These are phyloP conservation scores for Pseudoips prasinana DNA, from an alignment of 2,888 invertebrate genomes.

Conservation along the genomic window DNA sequence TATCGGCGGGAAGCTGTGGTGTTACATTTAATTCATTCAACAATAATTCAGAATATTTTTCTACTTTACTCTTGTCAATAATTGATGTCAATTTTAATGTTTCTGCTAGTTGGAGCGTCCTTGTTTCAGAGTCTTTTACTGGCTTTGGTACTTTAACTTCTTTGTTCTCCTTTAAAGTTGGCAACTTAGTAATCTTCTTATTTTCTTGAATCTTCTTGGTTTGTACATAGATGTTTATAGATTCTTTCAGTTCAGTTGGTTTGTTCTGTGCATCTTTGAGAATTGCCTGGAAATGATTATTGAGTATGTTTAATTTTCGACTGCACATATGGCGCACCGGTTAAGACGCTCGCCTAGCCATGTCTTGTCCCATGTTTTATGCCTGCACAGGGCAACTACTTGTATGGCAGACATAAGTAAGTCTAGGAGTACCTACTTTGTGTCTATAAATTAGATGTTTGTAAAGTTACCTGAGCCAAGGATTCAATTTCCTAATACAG, in stretches of 20 bases:
- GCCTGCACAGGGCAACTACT: too few species aligned
- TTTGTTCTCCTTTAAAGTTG: constrained; percentile 49
- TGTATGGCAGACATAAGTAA: too few species aligned
- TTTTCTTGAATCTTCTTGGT: constrained; percentile 46
- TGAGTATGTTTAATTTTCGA: too few species aligned
- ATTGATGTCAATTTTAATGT: constrained; percentile 18
- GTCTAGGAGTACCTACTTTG: too few species aligned
- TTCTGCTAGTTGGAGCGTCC: constrained; percentile 57
- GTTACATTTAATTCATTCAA: constrained; percentile 18
- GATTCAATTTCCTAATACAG: too few species aligned
- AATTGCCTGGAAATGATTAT: constrained; percentile 52
- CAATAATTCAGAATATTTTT: constrained; percentile 19
- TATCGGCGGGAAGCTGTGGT: constrained; percentile 55
- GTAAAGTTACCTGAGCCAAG: too few species aligned
- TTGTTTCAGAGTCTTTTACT: constrained; percentile 59
- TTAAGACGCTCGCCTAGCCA: too few species aligned
- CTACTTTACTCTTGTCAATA: constrained; percentile 28
- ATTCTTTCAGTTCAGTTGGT: constrained; percentile 50
- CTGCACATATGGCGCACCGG: neutral
- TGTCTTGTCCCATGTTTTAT: too few species aligned
- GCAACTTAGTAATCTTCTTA: constrained; percentile 50
- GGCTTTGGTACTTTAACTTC: constrained; percentile 46
- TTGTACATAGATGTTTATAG: constrained; percentile 41
- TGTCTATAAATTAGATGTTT: too few species aligned
- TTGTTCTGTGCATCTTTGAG: constrained; percentile 56